Base-by-base conservation (phyloP, 2,888 invertebrate species). In the Anagyrus pseudococci region DNA sequence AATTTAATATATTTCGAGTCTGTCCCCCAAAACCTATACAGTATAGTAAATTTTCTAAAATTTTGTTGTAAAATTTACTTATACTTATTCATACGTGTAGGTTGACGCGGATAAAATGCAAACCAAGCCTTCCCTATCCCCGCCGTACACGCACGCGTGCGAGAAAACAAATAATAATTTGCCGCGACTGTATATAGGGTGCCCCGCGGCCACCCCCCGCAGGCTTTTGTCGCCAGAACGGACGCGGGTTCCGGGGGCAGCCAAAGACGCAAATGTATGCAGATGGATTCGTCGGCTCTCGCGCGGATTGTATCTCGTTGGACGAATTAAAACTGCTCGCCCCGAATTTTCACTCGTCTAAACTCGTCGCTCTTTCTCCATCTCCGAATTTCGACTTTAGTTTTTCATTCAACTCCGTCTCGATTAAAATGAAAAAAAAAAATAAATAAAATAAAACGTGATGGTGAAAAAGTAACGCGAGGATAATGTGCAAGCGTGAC, bases 131-230 rank as follows among this genome's bases (percentile, higher is more conserved):
- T 7, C 44, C 22, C 22, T 46, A 7, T 46, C 44, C 26, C 22
- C 17, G 19, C n/a, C 10, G 10, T n/a, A n/a, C n/a, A 15, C 23
- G 44, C 46, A 25, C 33, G 29, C 23, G 47, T 19, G 50, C 50
- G 46, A 17, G 47, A 54, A 56, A 64, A 52, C 59, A 64, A 64
- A 64, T 64, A 64, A 33, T 50, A 55, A 55, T 55, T 56, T n/a
- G n/a, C n/a, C n/a, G n/a, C n/a, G n/a, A n/a, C n/a, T n/a, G n/a
- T n/a, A n/a, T n/a, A n/a, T n/a, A n/a, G n/a, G 41, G 55, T 10
- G 37, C 6, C 7, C 1, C 4, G 17, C 0, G 17, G 22, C 22
- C 8, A 19, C 41, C 26, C n/a, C n/a, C n/a, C n/a, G 26, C 26
- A 10, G 43, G 48, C 20, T 40, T 56, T 57, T 62, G 52, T 52